phyloP scores from a whole-genome alignment of 2,888 invertebrate species.

The Dasysyrphus tricinctus region DNA sequence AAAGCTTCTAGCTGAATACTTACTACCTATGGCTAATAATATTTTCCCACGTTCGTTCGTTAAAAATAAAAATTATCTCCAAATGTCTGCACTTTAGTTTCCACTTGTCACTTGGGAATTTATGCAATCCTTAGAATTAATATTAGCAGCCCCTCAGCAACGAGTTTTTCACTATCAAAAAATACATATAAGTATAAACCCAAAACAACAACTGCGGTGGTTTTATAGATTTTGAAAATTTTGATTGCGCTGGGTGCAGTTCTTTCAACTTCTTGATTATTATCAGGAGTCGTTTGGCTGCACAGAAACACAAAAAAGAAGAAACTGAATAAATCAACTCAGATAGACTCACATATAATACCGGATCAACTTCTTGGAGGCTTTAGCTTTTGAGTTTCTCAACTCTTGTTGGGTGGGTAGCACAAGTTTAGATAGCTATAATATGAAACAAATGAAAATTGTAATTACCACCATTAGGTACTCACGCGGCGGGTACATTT shows the following conservation, averaged over 20 bases:
- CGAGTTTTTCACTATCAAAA: conserved; percentile 5
- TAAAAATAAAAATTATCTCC: conserved; percentile 43
- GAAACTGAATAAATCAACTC: conserved; percentile 68
- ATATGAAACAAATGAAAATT: conserved; percentile 71
- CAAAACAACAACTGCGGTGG: conserved; percentile 31
- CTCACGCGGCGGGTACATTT: conserved; percentile 24
- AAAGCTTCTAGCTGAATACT: conserved; percentile 49
- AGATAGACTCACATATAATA: conserved; percentile 27
- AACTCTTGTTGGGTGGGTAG: conserved; percentile 52
- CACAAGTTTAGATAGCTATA: conserved; percentile 10
- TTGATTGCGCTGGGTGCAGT: conserved; percentile 71
- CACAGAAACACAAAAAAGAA: conserved; percentile 43
- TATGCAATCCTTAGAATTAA: conserved; percentile 65
- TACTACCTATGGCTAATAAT: conserved; percentile 11
- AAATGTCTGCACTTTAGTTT: conserved; percentile 65
- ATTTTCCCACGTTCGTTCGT: conserved; percentile 60
- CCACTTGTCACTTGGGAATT: conserved; percentile 69
- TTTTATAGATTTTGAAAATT: conserved; percentile 54
- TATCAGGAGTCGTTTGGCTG: conserved; percentile 59
- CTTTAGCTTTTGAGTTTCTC: conserved; percentile 44
- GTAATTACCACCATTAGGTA: conserved; percentile 70
- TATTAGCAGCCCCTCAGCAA: conserved; percentile 27
- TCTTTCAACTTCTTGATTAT: conserved; percentile 60
- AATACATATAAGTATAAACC: neutral
- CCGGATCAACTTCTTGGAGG: conserved; percentile 52